Conservation (phyloP, 2,797 vertebrate species). For the Mionectes olivaceus region DNA sequence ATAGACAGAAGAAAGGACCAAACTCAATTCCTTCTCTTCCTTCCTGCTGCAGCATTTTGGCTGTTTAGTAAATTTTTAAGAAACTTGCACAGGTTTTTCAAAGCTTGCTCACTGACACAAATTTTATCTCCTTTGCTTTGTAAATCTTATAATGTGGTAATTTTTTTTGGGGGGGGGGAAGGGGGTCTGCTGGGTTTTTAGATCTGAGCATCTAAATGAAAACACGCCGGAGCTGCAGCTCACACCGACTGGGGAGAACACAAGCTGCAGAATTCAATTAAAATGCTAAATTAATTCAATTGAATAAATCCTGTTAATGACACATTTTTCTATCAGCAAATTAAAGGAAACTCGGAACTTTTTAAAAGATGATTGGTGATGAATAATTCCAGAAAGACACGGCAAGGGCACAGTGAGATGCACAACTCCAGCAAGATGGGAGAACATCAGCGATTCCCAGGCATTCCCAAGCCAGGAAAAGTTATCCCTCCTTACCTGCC, state of each 20-base stretch:
- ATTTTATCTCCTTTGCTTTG: neutral
- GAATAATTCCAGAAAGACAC: slow-evolving; percentile 15
- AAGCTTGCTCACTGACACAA: neutral
- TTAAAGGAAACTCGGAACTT: slow-evolving; percentile 43
- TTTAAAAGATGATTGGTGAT: slow-evolving; percentile 1
- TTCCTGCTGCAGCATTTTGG: neutral
- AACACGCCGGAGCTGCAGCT: neutral
- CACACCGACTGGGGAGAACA: slow-evolving; percentile 14
- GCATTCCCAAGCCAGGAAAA: neutral
- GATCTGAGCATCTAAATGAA: slow-evolving; percentile 37
- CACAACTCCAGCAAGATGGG: neutral
- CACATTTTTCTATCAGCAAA: slow-evolving; percentile 70
- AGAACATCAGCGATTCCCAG: neutral
- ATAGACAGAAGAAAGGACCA: neutral
- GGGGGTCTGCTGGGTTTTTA: neutral
- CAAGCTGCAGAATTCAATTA: slow-evolving; percentile 69
- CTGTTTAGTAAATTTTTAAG: neutral
- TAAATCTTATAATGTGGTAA: neutral
- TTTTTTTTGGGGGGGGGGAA: neutral
- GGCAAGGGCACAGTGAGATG: neutral
- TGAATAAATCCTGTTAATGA: slow-evolving; percentile 71
- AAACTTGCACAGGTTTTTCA: neutral
- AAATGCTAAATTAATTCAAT: slow-evolving; percentile 75
- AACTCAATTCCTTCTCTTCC: neutral
- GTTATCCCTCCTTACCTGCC: slow-evolving; percentile 82